A percentile compares a stretch with the other conserved stretches of the same genome.
Evolutionary conservation across 2,888 invertebrate genomes (phyloP).

Genomic region (Tricholauxania praeusta): DNA sequence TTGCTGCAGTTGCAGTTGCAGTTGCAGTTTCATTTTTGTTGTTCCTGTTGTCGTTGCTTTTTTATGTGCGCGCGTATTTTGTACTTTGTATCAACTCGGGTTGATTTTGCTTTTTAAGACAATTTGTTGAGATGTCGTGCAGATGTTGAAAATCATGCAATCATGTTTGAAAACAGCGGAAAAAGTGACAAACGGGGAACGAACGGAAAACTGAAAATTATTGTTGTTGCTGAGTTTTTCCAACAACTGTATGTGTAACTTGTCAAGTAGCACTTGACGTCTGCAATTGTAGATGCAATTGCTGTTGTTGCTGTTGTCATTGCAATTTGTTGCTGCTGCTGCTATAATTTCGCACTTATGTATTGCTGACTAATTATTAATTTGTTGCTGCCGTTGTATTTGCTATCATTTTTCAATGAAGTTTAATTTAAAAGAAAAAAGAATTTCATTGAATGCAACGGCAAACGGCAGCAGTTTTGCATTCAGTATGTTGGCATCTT

Average conservation of each 20-base stretch:
- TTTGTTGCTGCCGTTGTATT: slow-evolving; percentile 21
- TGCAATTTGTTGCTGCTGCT: slow-evolving; percentile 19
- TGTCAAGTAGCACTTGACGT: slow-evolving; percentile 32
- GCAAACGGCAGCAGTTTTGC: too few relatives aligned
- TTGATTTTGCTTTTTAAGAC: slow-evolving; percentile 20
- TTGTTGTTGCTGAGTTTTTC: slow-evolving; percentile 24
- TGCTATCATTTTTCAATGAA: slow-evolving; percentile 32
- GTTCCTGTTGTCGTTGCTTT: too few relatives aligned
- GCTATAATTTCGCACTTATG: slow-evolving; percentile 1
- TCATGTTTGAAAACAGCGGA: slow-evolving; percentile 6
- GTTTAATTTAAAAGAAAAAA: slow-evolving; percentile 1
- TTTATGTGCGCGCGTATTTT: too few relatives aligned
- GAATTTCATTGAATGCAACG: too few relatives aligned
- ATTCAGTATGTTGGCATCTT: too few relatives aligned
- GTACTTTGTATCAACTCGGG: too few relatives aligned
- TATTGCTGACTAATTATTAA: slow-evolving; percentile 32
- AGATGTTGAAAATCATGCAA: slow-evolving; percentile 39
- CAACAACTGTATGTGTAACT: slow-evolving; percentile 33
- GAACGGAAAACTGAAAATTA: slow-evolving; percentile 18
- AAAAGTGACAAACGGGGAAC: slow-evolving; percentile 1
- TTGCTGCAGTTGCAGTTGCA: slow-evolving; percentile 7
- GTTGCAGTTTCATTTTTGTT: too few relatives aligned
- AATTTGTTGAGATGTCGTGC: slow-evolving; percentile 43
- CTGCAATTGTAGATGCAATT: slow-evolving; percentile 17
- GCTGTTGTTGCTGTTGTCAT: slow-evolving; percentile 15